Conservation (phyloP, 1,140 invertebrate species). For the Aricia agestis region DNA sequence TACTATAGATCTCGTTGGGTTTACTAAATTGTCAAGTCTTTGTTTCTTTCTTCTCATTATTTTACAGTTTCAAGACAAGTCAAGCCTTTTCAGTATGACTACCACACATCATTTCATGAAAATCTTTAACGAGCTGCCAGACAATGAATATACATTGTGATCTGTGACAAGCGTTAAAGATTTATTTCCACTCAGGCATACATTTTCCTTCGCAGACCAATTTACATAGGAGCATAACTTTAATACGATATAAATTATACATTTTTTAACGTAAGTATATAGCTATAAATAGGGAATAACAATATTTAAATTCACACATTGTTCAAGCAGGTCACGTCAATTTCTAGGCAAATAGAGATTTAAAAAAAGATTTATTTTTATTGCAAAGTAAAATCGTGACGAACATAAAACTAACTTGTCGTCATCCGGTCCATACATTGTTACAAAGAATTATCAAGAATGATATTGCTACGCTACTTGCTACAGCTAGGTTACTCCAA, state of each 20-base stretch:
- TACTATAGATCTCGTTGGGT: too few species aligned
- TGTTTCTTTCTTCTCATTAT: too few species aligned
- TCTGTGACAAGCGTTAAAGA: background rate
- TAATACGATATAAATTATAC: background rate
- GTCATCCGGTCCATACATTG: background rate
- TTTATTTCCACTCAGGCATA: background rate
- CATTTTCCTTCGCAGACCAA: background rate
- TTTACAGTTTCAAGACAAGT: too few species aligned
- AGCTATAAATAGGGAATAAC: background rate
- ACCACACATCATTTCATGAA: background rate
- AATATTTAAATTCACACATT: conserved; percentile 5
- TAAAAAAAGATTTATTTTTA: conserved; percentile 1
- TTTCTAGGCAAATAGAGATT: conserved; percentile 8
- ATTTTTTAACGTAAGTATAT: background rate
- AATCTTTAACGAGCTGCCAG: background rate
- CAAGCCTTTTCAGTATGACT: background rate
- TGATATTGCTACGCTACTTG: too few species aligned
- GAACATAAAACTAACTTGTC: conserved; percentile 7
- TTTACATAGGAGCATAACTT: background rate
- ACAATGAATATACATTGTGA: background rate
- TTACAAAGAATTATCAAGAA: background rate
- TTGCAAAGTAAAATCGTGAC: background rate
- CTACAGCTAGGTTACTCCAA: too few species aligned
- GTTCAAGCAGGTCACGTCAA: conserved; percentile 2
- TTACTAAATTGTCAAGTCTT: too few species aligned